Evolutionary conservation across 2,797 vertebrate species (phyloP).

Genomic region (Cichlasoma orientale): DNA sequence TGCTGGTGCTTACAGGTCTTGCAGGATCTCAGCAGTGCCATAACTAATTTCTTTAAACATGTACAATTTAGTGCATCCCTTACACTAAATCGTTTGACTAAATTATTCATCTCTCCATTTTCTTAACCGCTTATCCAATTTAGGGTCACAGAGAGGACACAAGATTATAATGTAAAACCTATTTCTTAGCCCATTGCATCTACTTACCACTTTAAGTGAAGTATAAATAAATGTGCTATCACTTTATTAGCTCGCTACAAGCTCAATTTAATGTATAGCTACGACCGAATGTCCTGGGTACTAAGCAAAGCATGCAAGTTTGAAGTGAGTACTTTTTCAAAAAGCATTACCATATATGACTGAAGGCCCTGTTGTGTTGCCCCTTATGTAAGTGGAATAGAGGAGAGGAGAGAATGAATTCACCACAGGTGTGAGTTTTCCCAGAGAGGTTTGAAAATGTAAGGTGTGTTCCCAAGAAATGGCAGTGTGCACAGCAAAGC

Average conservation of each 20-base stretch:
- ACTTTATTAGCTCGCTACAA: not conserved
- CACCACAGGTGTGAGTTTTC: constrained; percentile 73
- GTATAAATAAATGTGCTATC: not conserved
- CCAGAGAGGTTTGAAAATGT: constrained; percentile 57
- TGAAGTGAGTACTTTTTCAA: constrained; percentile 50
- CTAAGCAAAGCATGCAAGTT: constrained; percentile 37
- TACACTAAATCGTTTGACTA: not conserved
- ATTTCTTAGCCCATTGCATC: not conserved
- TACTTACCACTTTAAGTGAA: not conserved
- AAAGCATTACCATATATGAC: constrained; percentile 65
- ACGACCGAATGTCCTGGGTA: constrained; percentile 6
- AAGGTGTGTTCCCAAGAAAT: constrained; percentile 17
- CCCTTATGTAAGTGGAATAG: constrained; percentile 63
- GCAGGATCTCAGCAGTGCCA: not conserved
- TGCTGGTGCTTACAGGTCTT: not conserved
- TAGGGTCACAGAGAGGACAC: not conserved
- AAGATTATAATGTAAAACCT: not conserved
- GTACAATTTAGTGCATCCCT: not conserved
- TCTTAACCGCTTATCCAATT: not conserved
- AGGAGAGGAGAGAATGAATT: constrained; percentile 67
- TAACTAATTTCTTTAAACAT: not conserved
- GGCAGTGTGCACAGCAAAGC: not conserved
- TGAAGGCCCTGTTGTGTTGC: constrained; percentile 54
- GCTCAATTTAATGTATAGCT: not conserved
- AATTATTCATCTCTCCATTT: not conserved